Percentiles rank a stretch among this genome's conserved stretches.
Evolutionary conservation across 64 coral and sea anemone genomes (phyloP).

Genomic region (Pachyseris speciosa): DNA sequence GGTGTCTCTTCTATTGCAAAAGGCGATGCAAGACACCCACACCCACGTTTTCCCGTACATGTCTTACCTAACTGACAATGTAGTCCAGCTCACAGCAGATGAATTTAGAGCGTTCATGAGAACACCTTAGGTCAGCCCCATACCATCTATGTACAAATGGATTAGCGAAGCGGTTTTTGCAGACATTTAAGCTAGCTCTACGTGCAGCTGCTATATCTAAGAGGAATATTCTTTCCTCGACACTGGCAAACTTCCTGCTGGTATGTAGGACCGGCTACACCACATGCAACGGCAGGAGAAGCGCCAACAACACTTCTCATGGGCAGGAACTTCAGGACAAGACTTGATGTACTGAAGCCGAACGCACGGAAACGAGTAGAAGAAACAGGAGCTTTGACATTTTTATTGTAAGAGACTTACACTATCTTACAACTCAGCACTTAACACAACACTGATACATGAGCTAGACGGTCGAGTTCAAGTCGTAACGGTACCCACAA

Average conservation of each 20-base stretch:
- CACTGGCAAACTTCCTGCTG: conserved; percentile 24
- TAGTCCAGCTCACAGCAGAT: conserved; percentile 10
- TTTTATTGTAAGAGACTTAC: too few species aligned
- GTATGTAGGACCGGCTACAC: conserved; percentile 16
- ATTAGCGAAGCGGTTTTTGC: neutral
- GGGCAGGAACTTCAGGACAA: conserved; percentile 16
- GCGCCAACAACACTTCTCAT: conserved; percentile 25
- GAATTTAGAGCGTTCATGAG: conserved; percentile 15
- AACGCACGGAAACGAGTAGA: too few species aligned
- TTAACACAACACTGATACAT: conserved; percentile 44
- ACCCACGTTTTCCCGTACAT: neutral
- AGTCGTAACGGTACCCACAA: conserved; percentile 6
- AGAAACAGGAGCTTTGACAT: too few species aligned
- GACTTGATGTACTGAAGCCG: conserved; percentile 57
- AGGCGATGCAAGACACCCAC: too few species aligned
- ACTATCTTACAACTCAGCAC: too few species aligned
- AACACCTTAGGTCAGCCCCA: neutral
- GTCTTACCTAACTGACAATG: conserved; percentile 32
- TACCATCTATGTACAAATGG: too few species aligned
- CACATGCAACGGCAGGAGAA: conserved; percentile 26
- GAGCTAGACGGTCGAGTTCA: neutral
- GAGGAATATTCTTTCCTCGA: neutral
- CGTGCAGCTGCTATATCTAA: neutral
- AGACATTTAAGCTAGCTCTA: conserved; percentile 28
- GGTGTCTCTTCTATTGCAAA: too few species aligned